Percentiles rank a stretch among this genome's conserved stretches.
Evolutionary conservation across 2,113 vertebrate genomes (phyloP).

Genomic region (Carassius carassius): DNA sequence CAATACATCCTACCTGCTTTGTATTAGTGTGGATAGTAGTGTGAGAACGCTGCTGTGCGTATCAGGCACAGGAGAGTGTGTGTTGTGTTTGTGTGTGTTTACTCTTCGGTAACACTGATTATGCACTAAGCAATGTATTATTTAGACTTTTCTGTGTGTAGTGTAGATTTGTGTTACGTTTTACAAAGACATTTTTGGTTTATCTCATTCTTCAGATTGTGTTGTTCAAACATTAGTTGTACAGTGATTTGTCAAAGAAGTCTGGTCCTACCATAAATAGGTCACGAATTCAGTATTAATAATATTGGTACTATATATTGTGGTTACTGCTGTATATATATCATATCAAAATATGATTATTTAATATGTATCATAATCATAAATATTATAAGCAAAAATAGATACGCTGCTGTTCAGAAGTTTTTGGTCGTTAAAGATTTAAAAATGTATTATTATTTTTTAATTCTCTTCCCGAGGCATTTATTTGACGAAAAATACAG

Average conservation of each 20-base stretch:
- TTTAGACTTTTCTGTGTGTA: neutral
- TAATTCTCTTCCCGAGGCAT: neutral
- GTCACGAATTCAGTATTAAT: neutral
- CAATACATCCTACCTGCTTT: conserved; percentile 36
- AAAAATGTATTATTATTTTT: neutral
- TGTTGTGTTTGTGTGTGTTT: neutral
- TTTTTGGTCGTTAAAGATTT: neutral
- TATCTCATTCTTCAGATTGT: too few species aligned
- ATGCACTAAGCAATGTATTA: neutral
- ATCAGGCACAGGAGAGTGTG: neutral
- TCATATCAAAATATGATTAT: too few species aligned
- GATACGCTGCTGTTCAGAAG: too few species aligned
- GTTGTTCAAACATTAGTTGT: too few species aligned
- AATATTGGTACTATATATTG: neutral
- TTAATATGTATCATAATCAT: neutral
- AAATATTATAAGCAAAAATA: neutral
- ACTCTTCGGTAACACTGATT: neutral
- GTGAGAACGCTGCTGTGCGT: conserved; percentile 36
- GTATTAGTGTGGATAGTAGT: conserved; percentile 32
- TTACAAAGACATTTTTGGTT: neutral
- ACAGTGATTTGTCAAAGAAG: neutral
- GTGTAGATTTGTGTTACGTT: neutral
- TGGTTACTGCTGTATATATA: neutral
- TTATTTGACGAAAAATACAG: neutral
- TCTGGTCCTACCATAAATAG: neutral